Evolutionary conservation across 2,113 vertebrate genomes (phyloP).

Genomic region (Sylvia atricapilla): DNA sequence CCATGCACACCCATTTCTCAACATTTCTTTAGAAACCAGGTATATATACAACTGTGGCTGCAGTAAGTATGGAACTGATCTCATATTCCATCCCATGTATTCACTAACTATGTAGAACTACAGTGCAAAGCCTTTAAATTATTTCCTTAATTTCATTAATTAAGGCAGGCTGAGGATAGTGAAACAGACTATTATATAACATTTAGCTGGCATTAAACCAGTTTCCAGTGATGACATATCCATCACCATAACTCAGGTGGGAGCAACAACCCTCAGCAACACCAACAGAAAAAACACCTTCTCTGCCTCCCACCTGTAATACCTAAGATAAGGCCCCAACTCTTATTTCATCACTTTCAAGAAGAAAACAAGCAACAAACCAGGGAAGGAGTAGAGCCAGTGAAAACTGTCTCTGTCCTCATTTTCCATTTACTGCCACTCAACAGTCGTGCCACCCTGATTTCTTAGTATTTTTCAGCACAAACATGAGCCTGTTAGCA

Average conservation of each 20-base stretch:
- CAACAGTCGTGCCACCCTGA: not conserved
- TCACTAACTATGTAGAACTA: not conserved
- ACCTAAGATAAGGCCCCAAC: not conserved
- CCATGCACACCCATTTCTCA: not conserved
- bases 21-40: conserved; percentile 17
- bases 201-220: not conserved
- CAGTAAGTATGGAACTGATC: not conserved
- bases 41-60: conserved; percentile 34
- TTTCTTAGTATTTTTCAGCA: not conserved
- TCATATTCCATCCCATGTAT: not conserved
- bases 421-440: not conserved
- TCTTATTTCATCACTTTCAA: not conserved
- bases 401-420: not conserved
- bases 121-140: not conserved
- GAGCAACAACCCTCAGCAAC: not conserved
- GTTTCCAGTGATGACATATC: not conserved
- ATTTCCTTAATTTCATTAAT: conserved; percentile 32
- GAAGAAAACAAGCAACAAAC: not conserved
- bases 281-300: not conserved
- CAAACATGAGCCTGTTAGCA: not conserved
- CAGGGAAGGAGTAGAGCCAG: not conserved
- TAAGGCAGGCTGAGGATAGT: not conserved
- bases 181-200: not conserved
- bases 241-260: not conserved
- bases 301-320: not conserved